Evolutionary conservation across 2,888 invertebrate genomes (phyloP), one percentile per base, ranked within the genome.

Genomic region (Cephalotes varians): DNA sequence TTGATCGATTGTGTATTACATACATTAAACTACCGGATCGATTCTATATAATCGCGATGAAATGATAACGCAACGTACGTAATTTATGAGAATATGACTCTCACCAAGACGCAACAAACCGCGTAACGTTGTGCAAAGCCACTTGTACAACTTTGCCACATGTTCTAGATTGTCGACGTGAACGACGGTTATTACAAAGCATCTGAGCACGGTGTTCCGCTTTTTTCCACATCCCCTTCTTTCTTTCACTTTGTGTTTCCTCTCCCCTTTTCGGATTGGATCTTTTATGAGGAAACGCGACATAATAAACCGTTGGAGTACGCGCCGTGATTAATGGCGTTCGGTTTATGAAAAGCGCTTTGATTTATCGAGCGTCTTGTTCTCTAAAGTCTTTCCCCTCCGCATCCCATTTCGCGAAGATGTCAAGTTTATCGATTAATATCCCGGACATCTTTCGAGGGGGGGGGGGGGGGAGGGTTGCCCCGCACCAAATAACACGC

Each of bases 321-420:
- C 65, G 21, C 67, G 60, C 51, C 25, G 44, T 83, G 80, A 83
- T 83, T 83, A 83, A 83, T 83, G 80, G 80, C 80, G 80, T 60
- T 31, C 37, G 64, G 71, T 83, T 83, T 80, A 80, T 83, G 71
- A 83, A 56, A 28, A 67, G 47, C 65, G 77, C 79, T 82, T 67
- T 69, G 79, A 82, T 82, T 82, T 69, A 82, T 82, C 79, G 77
- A 67, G 67, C 44, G 49, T 58, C 79, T 77, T 79, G 79, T 79
- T 79, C 79, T 82, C 79, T n/a, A 54, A 62, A 69, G 73, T 44
- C 44, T 79, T 37, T 31, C 65, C 65, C 15, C 6, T 40, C 40
- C 4, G 3, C 64, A 15, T 10, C 1, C 44, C 44, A 12, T 40
- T 37, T 18, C 28, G 54, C 72, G 31, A 34, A n/a, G 12, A 54